Evolutionary conservation across 1,140 invertebrate genomes (phyloP).

Genomic region (Drosophila pseudoananassae): DNA sequence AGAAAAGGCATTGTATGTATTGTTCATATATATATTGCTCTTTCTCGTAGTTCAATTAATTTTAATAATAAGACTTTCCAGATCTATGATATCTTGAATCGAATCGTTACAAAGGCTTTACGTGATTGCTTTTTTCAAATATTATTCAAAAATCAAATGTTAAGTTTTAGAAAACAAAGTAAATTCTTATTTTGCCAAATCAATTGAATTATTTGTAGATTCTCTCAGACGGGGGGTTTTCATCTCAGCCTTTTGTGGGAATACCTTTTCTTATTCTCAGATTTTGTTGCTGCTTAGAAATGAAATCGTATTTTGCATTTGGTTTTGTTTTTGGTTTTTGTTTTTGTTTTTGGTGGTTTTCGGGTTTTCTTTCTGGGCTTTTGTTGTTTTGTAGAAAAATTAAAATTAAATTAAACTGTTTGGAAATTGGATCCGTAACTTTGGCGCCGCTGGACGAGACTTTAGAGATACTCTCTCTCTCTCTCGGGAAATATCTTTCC

Average conservation of each 20-base stretch:
- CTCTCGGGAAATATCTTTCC: conserved; percentile 13
- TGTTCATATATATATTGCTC: conserved; percentile 31
- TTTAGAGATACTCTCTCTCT: conserved; percentile 10
- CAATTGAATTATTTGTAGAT: conserved; percentile 41
- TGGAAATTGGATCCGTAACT: conserved; percentile 69
- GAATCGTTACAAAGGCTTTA: conserved; percentile 23
- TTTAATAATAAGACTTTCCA: conserved; percentile 40
- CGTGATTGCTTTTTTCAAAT: conserved; percentile 8
- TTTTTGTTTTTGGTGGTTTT: conserved; percentile 21
- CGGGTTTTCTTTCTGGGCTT: conserved; percentile 23
- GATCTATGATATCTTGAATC: not conserved
- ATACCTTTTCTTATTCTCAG: conserved; percentile 76
- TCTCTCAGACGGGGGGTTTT: conserved; percentile 5
- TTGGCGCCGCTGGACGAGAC: conserved; percentile 48
- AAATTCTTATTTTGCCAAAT: conserved; percentile 58
- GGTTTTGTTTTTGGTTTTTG: not conserved
- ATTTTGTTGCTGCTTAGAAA: conserved; percentile 39
- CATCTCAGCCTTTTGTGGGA: conserved; percentile 18
- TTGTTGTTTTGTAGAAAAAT: conserved; percentile 39
- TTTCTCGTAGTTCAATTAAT: conserved; percentile 49
- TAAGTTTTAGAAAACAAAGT: conserved; percentile 19
- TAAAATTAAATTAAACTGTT: conserved; percentile 59
- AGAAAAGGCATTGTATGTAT: conserved; percentile 71
- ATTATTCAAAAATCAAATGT: conserved; percentile 18
- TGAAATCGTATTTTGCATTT: conserved; percentile 27